Percentiles rank a stretch among this genome's conserved stretches.
Evolutionary conservation across 1,140 invertebrate genomes (phyloP).

Genomic region (Drosophila tani): DNA sequence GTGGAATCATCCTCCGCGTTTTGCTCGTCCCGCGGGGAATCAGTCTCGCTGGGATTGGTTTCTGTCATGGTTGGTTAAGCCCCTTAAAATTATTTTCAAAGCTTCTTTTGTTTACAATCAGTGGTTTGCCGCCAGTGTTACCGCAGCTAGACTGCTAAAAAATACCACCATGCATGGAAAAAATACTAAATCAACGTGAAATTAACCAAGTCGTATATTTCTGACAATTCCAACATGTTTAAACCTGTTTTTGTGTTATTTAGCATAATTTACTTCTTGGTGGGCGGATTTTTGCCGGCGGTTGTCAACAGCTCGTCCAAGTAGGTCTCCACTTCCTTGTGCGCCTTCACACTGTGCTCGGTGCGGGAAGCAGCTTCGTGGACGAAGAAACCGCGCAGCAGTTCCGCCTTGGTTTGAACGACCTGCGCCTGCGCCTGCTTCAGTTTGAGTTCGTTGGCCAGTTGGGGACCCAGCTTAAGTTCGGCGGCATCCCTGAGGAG

Average conservation of each 20-base stretch:
- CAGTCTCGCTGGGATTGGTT: constrained; percentile 14
- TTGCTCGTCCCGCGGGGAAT: constrained; percentile 11
- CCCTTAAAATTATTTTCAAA: background rate
- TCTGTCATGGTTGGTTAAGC: constrained; percentile 27
- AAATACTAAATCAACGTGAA: background rate
- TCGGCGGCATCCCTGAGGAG: constrained; percentile 59
- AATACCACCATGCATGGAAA: background rate
- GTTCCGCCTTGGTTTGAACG: constrained; percentile 63
- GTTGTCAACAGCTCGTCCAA: constrained; percentile 64
- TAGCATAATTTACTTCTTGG: constrained; percentile 2
- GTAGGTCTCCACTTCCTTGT: constrained; percentile 67
- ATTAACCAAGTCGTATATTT: background rate
- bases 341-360: constrained; percentile 69
- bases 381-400: constrained; percentile 57
- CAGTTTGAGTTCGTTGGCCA: constrained; percentile 62
- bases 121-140: constrained; percentile 19
- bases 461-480: constrained; percentile 68
- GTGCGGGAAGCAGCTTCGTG: constrained; percentile 56
- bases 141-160: background rate
- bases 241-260: constrained; percentile 7
- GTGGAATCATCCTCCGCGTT: constrained; percentile 17
- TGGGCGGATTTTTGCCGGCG: constrained; percentile 15
- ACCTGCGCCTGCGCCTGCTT: constrained; percentile 57
- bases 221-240: constrained; percentile 20
- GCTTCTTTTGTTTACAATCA: constrained; percentile 39